A percentile compares a stretch with the other conserved stretches of the same genome.
Conservation (phyloP, 2,888 invertebrate genomes). For the Exephanes ischioxanthus region DNA sequence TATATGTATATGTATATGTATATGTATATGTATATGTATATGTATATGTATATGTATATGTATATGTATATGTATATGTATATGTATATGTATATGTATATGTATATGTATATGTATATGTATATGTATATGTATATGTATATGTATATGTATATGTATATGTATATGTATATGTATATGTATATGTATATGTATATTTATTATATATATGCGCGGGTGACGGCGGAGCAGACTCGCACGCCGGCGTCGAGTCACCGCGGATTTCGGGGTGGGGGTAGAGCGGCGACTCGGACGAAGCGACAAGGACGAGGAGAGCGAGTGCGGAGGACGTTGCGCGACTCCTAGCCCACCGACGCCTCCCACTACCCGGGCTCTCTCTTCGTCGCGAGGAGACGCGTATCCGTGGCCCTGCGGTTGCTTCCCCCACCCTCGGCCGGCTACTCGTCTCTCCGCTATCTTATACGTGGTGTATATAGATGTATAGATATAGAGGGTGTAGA, state of each 20-base stretch:
- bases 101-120: neutral
- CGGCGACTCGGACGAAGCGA: constrained; percentile 60
- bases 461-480: neutral
- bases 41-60: neutral
- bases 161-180: neutral
- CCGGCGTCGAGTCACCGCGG: constrained; percentile 58
- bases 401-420: constrained; percentile 42
- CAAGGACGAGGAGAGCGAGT: constrained; percentile 46
- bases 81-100: no score
- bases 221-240: constrained; percentile 50
- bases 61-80: neutral
- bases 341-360: constrained; percentile 67
- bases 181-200: no score
- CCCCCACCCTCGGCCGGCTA: constrained; percentile 46
- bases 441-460: constrained; percentile 45
- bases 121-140: no score
- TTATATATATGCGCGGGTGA: constrained; percentile 17
- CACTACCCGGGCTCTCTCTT: constrained; percentile 48
- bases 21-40: neutral
- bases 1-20: neutral
- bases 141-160: no score
- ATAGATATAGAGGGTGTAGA: neutral
- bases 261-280: constrained; percentile 69
- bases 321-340: constrained; percentile 68
- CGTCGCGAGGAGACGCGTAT: constrained; percentile 40